Base-by-base conservation (phyloP, 2,888 invertebrate species). In the Melanchra persicariae region DNA sequence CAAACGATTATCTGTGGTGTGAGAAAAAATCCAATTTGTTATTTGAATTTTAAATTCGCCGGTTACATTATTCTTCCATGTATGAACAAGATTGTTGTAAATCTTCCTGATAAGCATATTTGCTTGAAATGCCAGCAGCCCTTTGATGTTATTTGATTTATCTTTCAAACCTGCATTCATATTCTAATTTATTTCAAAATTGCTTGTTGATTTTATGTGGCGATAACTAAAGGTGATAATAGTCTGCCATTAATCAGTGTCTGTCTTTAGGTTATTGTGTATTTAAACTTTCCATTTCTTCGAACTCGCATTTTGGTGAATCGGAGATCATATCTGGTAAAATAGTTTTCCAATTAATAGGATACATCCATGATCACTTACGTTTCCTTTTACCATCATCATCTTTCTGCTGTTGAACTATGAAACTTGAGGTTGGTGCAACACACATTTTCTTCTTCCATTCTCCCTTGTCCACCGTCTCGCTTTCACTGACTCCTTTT, bases 1-100 rank as follows among this genome's bases (percentile, higher is more conserved):
- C 61, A 51, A 74, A 85, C 83, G 87, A 90, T 89, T 86, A 90
- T 88, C 82, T 77, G 70, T 62, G 51, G 76, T 83, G 79, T 81
- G 86, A 79, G 80, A 86, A 85, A 85, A 87, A 71, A 80, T 79
- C 81, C 79, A 84, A 81, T 85, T 78, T 70, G 57, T 70, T 63
- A 82, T 84, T 86, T 79, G 81, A 84, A 85, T 82, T 82, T 83
- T 77, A 79, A 86, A 65, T 84, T 70, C 68, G 26, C 71, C 57
- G 59, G 70, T 72, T 52, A 70, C 66, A 59, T 73, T 77, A 63
- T 80, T 67, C 51, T 73, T 78, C 85, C 85, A 70, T 85, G 66
- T 77, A 76, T 60, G 84, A 71, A 70, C 54, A 63, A 65, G 70
- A 72, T 62, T n/a, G 75, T 67, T 58, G 54, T 66, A 63, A 70